These are phyloP conservation scores for Erebia ligea DNA, from an alignment of 2,888 invertebrate species.

Conservation along the genomic window DNA sequence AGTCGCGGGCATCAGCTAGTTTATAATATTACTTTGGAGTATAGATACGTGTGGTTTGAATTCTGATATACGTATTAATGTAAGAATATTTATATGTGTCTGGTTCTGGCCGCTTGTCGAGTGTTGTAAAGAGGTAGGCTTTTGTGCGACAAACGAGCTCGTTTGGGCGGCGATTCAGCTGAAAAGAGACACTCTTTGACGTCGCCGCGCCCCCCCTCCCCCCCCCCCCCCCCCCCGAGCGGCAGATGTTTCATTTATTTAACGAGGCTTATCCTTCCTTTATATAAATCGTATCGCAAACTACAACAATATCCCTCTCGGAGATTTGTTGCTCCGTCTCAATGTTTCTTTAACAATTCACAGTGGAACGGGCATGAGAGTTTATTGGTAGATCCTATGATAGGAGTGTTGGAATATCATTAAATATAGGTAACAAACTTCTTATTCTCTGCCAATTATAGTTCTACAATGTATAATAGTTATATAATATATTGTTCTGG, in stretches of 20 bases:
- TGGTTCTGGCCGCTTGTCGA: background rate
- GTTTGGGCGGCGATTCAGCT: slow-evolving; percentile 2
- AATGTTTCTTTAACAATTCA: background rate
- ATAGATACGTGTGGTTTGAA: too few species aligned
- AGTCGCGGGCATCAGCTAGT: too few species aligned
- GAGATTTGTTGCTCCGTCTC: background rate
- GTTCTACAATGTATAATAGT: too few species aligned
- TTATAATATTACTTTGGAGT: too few species aligned
- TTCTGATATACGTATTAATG: too few species aligned
- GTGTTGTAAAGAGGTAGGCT: background rate
- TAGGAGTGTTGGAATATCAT: background rate
- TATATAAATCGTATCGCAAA: background rate
- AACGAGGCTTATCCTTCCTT: slow-evolving; percentile 1
- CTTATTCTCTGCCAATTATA: too few species aligned
- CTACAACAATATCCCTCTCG: background rate
- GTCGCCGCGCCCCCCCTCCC: background rate
- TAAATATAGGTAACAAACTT: background rate
- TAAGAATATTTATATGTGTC: background rate
- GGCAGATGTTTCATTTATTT: slow-evolving; percentile 9
- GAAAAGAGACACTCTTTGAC: background rate
- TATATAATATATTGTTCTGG: too few species aligned
- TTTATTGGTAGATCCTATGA: background rate
- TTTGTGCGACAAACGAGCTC: slow-evolving; percentile 12
- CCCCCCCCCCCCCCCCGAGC: background rate
- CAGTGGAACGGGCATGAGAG: background rate